phyloP scores from a whole-genome alignment of 2,113 vertebrate genomes.

The Plecturocebus donacophilus region DNA sequence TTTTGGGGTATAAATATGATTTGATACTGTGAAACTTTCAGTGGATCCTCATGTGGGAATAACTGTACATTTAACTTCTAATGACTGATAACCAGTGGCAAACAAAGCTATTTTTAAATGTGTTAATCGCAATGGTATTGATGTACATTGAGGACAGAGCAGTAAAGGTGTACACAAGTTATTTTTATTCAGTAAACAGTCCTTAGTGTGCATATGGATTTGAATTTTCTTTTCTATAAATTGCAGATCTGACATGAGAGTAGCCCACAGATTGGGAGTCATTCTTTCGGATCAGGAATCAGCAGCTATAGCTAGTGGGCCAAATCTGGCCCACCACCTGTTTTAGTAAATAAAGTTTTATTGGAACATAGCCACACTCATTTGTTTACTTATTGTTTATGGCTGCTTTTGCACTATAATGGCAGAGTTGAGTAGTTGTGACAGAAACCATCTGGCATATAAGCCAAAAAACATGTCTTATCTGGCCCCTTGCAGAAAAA shows the following conservation, averaged over 20 bases:
- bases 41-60: not conserved
- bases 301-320: not conserved
- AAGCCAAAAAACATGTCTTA: constrained; percentile 26
- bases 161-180: not conserved
- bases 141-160: not conserved
- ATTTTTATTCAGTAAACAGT: not conserved
- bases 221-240: not conserved
- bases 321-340: not conserved
- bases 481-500: not conserved
- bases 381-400: constrained; percentile 37
- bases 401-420: not conserved
- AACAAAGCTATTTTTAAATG: not conserved
- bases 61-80: not conserved
- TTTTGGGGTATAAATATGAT: not conserved
- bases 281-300: not conserved
- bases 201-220: not conserved
- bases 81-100: constrained; percentile 25
- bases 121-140: not conserved
- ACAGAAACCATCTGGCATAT: not conserved
- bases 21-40: not conserved
- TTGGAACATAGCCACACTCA: constrained; percentile 30
- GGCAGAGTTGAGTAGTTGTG: constrained; percentile 3
- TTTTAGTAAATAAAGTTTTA: constrained; percentile 70
- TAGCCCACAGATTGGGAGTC: not conserved
- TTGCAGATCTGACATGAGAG: not conserved